Base-by-base conservation (phyloP, 1,140 invertebrate genomes). In the Centruroides sculpturatus region DNA sequence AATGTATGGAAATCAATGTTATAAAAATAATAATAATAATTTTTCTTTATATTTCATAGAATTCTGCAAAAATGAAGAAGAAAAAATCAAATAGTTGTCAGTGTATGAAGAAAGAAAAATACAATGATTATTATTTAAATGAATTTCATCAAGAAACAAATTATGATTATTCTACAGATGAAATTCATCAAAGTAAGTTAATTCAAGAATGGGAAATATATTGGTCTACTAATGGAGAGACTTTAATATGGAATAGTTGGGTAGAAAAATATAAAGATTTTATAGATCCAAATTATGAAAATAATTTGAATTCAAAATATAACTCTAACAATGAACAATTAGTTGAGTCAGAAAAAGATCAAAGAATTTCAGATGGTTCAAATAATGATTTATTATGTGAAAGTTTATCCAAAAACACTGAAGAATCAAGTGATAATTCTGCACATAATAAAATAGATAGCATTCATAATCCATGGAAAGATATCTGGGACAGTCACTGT, bases 151-250 rank as follows among this genome's bases (percentile, higher is more conserved):
- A 23, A 23, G 23, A 23, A 23, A 23, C 23, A 41, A 41, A 41
- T 41, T 8, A 41, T 5, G 41, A 41, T 41, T 41, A 41, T 8
- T 41, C 41, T 41, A 6, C 3, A 3, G 41, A 41, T 41, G 41
- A 41, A 41, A 41, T 41, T 41, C 41, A 41, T 41, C 8, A 41
- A 6, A 41, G 3, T 41, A 41, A 41, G 8, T 6, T 41, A 41
- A 41, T 6, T 41, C 41, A 41, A 41, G 69, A 69, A 10, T 75
- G 70, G 70, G 58, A 70, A 41, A 63, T 81, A 61, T 90, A 84
- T 70, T 93, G 89, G 89, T 74, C 79, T n/a, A 66, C 80, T 50
- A 81, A 89, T 73, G 87, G 89, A n/a, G 84, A 91, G 69, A 79
- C 81, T 61, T 70, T 91, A 35, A 84, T 91, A 11, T 87, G 85